A percentile compares a stretch with the other conserved stretches of the same genome.
Evolutionary conservation across 1,140 invertebrate species (phyloP).

Genomic region (Hyphantria cunea): DNA sequence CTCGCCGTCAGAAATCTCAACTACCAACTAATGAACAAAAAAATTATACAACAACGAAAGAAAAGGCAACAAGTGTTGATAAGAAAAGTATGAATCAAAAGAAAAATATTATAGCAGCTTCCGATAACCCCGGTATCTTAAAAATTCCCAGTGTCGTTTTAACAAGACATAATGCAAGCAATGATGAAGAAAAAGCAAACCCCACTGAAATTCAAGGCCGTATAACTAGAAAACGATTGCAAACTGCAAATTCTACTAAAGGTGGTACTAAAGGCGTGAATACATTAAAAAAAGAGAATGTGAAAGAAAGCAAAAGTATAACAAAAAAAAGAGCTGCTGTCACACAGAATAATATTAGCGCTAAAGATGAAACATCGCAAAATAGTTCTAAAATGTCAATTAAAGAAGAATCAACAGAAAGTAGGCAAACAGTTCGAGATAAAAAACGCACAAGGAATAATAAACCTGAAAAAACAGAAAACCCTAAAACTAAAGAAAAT

Average conservation of each 20-base stretch:
- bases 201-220: constrained; percentile 24
- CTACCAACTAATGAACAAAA: neutral
- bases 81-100: neutral
- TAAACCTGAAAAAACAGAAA: too few species aligned
- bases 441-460: too few species aligned
- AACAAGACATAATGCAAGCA: constrained; percentile 52
- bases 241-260: constrained; percentile 50
- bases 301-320: constrained; percentile 42
- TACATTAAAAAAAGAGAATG: constrained; percentile 36
- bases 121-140: neutral
- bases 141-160: constrained; percentile 50
- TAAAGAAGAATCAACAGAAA: too few species aligned
- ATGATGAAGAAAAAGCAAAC: constrained; percentile 54
- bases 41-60: too few species aligned
- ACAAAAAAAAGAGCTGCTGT: constrained; percentile 54
- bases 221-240: constrained; percentile 55
- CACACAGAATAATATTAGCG: constrained; percentile 69
- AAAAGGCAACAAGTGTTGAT: neutral
- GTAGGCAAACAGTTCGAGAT: too few species aligned
- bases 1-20: neutral
- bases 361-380: constrained; percentile 25
- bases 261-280: constrained; percentile 27
- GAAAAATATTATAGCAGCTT: neutral
- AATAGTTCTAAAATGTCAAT: constrained; percentile 29
- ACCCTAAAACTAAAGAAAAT: too few species aligned